A percentile compares a stretch with the other conserved stretches of the same genome.
Evolutionary conservation across 1,140 invertebrate genomes (phyloP).

Genomic region (Drosophila nasuta): DNA sequence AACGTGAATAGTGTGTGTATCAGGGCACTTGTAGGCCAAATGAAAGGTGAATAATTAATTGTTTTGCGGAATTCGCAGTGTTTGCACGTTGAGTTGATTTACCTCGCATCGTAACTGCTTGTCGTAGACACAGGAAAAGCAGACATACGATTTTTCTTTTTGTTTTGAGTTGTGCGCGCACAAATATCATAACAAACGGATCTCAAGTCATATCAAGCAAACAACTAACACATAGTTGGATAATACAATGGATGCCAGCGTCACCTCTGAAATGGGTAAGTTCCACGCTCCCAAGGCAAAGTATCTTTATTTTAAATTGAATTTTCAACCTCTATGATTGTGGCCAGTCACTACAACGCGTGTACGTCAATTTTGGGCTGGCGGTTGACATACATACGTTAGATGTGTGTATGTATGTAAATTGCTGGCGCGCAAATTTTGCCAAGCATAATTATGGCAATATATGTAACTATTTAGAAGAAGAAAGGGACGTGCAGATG

Average conservation of each 20-base stretch:
- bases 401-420: conserved; percentile 23
- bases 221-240: not conserved
- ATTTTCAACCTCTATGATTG: conserved; percentile 68
- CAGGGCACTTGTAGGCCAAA: conserved; percentile 3
- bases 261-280: conserved; percentile 58
- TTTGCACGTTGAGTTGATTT: conserved; percentile 10
- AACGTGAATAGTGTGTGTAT: not conserved
- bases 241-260: conserved; percentile 51
- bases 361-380: conserved; percentile 53
- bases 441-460: not conserved
- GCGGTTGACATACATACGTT: conserved; percentile 30
- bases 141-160: conserved; percentile 36
- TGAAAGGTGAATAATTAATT: conserved; percentile 17
- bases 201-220: not conserved
- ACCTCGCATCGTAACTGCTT: conserved; percentile 38
- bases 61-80: conserved; percentile 16
- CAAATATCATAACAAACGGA: conserved; percentile 30
- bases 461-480: too few species aligned
- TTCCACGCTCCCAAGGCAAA: not conserved
- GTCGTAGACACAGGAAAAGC: conserved; percentile 32
- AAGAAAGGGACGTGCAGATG: not conserved
- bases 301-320: conserved; percentile 72
- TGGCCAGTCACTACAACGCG: conserved; percentile 55
- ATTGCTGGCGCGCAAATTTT: conserved; percentile 72
- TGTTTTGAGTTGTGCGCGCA: conserved; percentile 54